phyloP scores from a whole-genome alignment of 2,797 vertebrate genomes.

The Kryptolebias ocellatus region DNA sequence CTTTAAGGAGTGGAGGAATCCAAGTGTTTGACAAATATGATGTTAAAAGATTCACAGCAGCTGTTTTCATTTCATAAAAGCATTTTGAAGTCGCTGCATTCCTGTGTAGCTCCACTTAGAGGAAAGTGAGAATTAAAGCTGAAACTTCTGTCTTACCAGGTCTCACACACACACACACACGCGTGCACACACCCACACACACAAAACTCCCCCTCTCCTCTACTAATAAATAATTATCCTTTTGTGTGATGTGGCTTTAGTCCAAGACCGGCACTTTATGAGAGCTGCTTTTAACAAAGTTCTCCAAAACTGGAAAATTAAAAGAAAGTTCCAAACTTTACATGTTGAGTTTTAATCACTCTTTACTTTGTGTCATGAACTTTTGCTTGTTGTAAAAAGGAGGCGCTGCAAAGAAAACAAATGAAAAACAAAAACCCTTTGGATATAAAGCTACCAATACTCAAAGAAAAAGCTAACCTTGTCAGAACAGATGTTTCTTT shows the following conservation, averaged over 20 bases:
- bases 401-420: too few relatives aligned
- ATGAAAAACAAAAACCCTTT: not conserved
- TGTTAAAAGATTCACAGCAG: slow-evolving; percentile 70
- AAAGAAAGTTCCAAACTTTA: not conserved
- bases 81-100: slow-evolving; percentile 62
- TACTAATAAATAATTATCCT: slow-evolving; percentile 71
- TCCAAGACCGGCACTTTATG: slow-evolving; percentile 59
- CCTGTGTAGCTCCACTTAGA: slow-evolving; percentile 57
- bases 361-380: too few relatives aligned
- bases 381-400: too few relatives aligned
- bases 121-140: slow-evolving; percentile 59
- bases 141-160: slow-evolving; percentile 56
- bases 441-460: not conserved
- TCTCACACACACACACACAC: slow-evolving; percentile 9
- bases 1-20: slow-evolving; percentile 37
- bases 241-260: slow-evolving; percentile 68
- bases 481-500: not conserved
- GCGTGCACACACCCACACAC: slow-evolving; percentile 24
- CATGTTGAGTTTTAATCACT: too few relatives aligned
- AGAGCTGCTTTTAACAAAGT: slow-evolving; percentile 43
- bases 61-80: slow-evolving; percentile 60
- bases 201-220: slow-evolving; percentile 25
- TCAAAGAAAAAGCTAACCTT: not conserved
- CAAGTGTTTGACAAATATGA: slow-evolving; percentile 59
- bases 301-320: slow-evolving; percentile 34